Conservation (phyloP, 2,888 invertebrate genomes). For the Vanessa cardui region DNA sequence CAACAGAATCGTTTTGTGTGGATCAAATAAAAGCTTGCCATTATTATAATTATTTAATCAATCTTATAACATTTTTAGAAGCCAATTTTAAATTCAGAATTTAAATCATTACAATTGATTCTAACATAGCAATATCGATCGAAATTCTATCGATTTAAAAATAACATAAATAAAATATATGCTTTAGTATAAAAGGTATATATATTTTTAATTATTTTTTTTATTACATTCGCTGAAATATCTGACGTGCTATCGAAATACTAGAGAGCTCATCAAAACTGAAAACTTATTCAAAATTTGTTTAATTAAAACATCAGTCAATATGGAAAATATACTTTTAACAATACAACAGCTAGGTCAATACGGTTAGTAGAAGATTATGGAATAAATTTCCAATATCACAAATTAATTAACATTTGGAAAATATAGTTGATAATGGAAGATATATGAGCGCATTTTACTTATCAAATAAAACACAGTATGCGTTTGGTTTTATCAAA, state of each 20-base stretch:
- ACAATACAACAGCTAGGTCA: constrained; percentile 43
- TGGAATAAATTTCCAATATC: constrained; percentile 55
- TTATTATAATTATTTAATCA: too few relatives aligned
- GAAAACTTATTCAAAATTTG: constrained; percentile 34
- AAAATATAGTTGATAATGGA: constrained; percentile 32
- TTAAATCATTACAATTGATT: not conserved
- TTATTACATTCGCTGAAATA: not conserved
- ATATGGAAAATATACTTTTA: constrained; percentile 46
- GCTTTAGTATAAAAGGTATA: not conserved
- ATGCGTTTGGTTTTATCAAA: constrained; percentile 4
- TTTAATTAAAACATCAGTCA: constrained; percentile 52
- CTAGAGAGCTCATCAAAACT: constrained; percentile 70
- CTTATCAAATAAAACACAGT: not conserved
- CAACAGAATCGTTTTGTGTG: too few relatives aligned
- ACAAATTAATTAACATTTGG: constrained; percentile 41
- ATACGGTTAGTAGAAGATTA: constrained; percentile 40
- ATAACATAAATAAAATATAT: not conserved
- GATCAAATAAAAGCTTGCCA: too few relatives aligned
- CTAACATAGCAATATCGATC: not conserved
- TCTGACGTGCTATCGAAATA: constrained; percentile 36
- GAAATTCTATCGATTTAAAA: not conserved
- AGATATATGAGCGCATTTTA: constrained; percentile 9
- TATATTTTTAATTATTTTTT: not conserved
- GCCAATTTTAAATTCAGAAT: not conserved
- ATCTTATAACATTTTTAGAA: not conserved